phyloP scores from a whole-genome alignment of 2,797 vertebrate genomes.

The Erethizon dorsatum region DNA sequence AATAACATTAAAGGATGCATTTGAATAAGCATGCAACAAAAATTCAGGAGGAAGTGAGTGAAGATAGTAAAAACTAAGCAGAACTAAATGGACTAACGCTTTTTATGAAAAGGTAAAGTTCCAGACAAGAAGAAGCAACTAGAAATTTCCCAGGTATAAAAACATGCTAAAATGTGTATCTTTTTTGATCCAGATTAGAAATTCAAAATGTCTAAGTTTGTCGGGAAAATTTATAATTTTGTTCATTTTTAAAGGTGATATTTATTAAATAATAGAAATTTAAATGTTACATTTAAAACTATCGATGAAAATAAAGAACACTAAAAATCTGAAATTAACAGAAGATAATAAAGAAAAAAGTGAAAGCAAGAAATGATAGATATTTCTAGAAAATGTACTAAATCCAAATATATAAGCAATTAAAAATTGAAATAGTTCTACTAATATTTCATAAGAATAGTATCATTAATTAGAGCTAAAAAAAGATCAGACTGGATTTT shows the following conservation, averaged over 20 bases:
- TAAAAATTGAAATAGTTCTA: not conserved
- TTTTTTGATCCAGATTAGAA: not conserved
- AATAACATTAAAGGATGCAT: not conserved
- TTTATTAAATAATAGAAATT: conserved; percentile 5
- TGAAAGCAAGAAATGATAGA: not conserved
- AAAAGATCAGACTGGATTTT: not conserved
- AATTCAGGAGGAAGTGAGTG: not conserved
- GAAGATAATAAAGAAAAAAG: not conserved
- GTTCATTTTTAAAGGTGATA: not conserved
- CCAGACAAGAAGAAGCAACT: not conserved
- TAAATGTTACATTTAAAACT: not conserved
- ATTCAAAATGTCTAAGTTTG: not conserved
- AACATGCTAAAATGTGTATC: not conserved
- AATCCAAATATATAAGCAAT: conserved; percentile 10
- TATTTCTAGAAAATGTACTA: not conserved
- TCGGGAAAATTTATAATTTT: not conserved
- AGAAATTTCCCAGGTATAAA: not conserved
- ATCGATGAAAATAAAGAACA: not conserved
- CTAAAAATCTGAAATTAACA: not conserved
- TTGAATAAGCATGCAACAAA: not conserved
- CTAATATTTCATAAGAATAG: not conserved
- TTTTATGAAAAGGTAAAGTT: not conserved
- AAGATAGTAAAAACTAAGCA: not conserved
- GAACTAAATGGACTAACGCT: not conserved
- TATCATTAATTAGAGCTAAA: conserved; percentile 5